Evolutionary conservation across 2,888 invertebrate species (phyloP), one percentile per base, ranked within the genome.

Genomic region (Scaptomyza tumidula): DNA sequence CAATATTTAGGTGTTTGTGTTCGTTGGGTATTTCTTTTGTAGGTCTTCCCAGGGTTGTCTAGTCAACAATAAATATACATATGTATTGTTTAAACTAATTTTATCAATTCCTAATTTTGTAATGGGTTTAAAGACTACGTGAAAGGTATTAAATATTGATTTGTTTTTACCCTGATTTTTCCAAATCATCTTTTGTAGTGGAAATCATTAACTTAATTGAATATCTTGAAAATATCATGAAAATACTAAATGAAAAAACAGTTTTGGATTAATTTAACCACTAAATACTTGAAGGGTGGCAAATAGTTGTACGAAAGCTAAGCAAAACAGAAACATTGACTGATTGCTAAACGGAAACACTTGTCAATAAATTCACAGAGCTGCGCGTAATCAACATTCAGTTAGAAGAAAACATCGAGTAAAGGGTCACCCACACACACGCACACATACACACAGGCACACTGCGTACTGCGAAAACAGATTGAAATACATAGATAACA

Each of bases 1-100:
- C n/a, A n/a, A n/a, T 24, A 24, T 3, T 35, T 13, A 35, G 35
- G 37, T 37, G n/a, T 37, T 37, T n/a, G n/a, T 37, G 37, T 41
- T 31, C 73, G 71, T 53, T 73, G 71, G 73, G 73, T 44, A 9
- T 35, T 66, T n/a, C 31, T 29, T 37, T 54, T 14, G 6, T 27
- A 9, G 44, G 13, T 29, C 33, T 27, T 31, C 2, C 39, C 10
- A 44, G 45, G n/a, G 19, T 41, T 63, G 52, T 29, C 43, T 19
- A 19, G 27, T 41, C 35, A 14, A n/a, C 11, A 37, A 37, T n/a
- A 29, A 29, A 7, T 19, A 13, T 7, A 19, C 6, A 13, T 27
- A 33, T 33, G 11, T 37, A n/a, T 39, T n/a, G 5, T 1, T 6
- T 37, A 37, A 27, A 24, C 49, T 33, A 62, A 24, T 1, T 24